Conservation (phyloP, 2,113 vertebrate genomes). For the Neodon shergylaensis region DNA sequence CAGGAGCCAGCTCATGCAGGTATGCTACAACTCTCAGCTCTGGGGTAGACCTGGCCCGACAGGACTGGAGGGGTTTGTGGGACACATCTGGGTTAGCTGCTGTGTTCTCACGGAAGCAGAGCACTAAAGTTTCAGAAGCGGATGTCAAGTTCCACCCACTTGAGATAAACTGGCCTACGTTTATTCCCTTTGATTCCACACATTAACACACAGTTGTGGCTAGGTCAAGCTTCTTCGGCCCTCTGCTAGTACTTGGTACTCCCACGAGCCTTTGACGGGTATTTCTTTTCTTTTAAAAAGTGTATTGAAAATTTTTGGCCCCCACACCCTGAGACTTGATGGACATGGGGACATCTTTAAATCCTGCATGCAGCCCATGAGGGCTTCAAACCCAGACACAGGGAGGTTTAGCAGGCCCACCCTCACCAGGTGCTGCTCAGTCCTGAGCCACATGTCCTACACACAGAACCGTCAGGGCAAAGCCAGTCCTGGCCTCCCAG, state of each 20-base stretch:
- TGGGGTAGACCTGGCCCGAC: background rate
- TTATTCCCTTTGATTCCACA: background rate
- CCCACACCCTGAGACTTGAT: background rate
- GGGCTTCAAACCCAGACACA: background rate
- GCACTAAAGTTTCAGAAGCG: background rate
- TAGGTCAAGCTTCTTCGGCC: background rate
- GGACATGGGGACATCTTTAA: background rate
- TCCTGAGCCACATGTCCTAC: background rate
- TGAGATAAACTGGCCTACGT: background rate
- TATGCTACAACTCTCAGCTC: background rate
- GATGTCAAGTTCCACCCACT: background rate
- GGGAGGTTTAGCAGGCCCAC: background rate
- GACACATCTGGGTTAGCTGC: background rate
- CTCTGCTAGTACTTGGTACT: too few relatives aligned
- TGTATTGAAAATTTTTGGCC: background rate
- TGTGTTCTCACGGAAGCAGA: background rate
- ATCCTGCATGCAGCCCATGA: background rate
- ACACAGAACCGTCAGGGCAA: background rate
- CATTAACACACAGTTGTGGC: background rate
- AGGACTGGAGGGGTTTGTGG: background rate
- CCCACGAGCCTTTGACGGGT: background rate
- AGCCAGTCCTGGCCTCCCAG: too few relatives aligned
- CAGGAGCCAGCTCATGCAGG: constrained; percentile 30
- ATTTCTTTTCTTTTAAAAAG: background rate
- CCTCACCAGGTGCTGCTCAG: background rate